Base-by-base conservation (phyloP, 2,888 invertebrate genomes). In the Argynnis bischoffii region DNA sequence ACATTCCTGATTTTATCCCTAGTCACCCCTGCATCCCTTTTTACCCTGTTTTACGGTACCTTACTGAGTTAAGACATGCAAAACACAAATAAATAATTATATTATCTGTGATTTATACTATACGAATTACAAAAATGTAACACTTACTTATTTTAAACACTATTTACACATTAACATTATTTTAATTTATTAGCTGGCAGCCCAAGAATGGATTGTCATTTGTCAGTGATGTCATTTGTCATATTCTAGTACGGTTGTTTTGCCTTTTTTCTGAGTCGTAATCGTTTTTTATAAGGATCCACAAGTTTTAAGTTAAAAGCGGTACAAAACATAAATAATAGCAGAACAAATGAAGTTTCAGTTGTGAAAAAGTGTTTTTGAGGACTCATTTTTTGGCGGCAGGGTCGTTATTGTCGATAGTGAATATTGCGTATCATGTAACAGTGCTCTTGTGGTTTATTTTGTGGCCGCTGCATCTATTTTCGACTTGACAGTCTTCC, bases 391-490 rank as follows among this genome's bases (percentile, higher is more conserved):
- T 77, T 80, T 74, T 70, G 74, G 79, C 78, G 77, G 73, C 71
- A 76, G 76, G 83, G 84, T 86, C 83, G 83, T 83, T 84, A 83
- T 84, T 82, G 72, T 75, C 72, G 65, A 69, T 66, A 55, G 60
- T 73, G 72, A 67, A 68, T 66, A 73, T 70, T 78, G 77, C 76
- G 89, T 89, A 90, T 88, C 86, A 89, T 91, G 88, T 90, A 89
- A 86, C 84, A 74, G 77, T 66, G 64, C 55, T 73, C 69, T 85
- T 87, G 85, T 90, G 86, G 83, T 88, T 87, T 88, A 85, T 89
- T 87, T 89, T 88, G 85, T 81, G 86, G 81, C 76, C 84, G 78
- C 73, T 77, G 80, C 78, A 77, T 88, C 90, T 90, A 90, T 90
- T 90, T 89, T 82, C 73, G 84, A 83, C 81, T 78, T 73, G 71